These are phyloP conservation scores for Leptinotarsa juncta DNA, from an alignment of 2,888 invertebrate species.

Conservation along the genomic window DNA sequence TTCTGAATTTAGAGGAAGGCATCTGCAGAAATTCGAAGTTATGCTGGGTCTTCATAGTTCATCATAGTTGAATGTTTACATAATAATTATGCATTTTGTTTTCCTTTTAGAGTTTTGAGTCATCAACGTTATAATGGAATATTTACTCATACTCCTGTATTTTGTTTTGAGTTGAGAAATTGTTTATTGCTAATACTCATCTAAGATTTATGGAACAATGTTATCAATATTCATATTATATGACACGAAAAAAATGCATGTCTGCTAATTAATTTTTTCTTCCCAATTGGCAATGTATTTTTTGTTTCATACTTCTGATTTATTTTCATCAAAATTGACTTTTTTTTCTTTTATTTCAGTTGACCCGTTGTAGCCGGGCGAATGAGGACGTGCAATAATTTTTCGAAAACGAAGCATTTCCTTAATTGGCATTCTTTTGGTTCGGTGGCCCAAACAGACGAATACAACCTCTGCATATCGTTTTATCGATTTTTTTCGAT, in stretches of 20 bases:
- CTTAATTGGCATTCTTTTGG: constrained; percentile 52
- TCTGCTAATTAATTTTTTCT: not conserved
- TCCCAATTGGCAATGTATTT: constrained; percentile 13
- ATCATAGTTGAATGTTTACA: too few relatives aligned
- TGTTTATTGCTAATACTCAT: too few relatives aligned
- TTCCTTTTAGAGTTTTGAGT: too few relatives aligned
- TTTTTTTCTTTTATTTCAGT: constrained; percentile 51
- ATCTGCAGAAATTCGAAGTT: too few relatives aligned
- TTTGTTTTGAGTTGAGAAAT: too few relatives aligned
- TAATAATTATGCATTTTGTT: too few relatives aligned
- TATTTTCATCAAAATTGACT: not conserved
- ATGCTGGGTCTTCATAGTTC: too few relatives aligned
- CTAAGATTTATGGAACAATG: too few relatives aligned
- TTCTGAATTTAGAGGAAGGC: too few relatives aligned
- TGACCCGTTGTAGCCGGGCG: constrained; percentile 53
- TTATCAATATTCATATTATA: too few relatives aligned
- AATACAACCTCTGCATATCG: constrained; percentile 34
- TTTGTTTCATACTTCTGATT: not conserved
- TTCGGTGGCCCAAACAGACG: constrained; percentile 42
- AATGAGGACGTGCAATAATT: constrained; percentile 55
- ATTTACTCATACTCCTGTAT: too few relatives aligned
- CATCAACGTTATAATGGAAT: too few relatives aligned
- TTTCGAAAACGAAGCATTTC: constrained; percentile 51
- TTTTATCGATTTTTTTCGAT: constrained; percentile 26
- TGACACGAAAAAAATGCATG: not conserved